Evolutionary conservation across 2,113 vertebrate genomes (phyloP).

Genomic region (Catagonus wagneri): DNA sequence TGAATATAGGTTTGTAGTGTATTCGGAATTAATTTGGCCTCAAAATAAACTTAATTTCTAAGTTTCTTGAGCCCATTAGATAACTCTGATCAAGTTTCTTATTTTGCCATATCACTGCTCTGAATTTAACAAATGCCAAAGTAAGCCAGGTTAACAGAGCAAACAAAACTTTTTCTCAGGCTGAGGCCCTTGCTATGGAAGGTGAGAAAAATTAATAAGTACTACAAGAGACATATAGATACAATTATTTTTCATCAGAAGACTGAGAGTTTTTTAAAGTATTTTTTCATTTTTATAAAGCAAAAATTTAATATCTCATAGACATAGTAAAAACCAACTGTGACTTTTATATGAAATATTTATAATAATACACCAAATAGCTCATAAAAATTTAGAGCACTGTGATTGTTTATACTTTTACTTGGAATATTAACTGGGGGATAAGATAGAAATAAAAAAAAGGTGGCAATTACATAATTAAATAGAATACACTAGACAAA

Average conservation of each 20-base stretch:
- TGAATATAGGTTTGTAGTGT: neutral
- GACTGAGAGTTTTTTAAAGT: neutral
- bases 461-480: neutral
- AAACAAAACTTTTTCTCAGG: neutral
- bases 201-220: neutral
- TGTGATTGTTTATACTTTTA: slow-evolving; percentile 38
- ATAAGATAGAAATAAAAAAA: slow-evolving; percentile 43
- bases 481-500: slow-evolving; percentile 6
- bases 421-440: slow-evolving; percentile 16
- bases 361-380: slow-evolving; percentile 51
- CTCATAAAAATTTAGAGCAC: slow-evolving; percentile 38
- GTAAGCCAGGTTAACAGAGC: neutral
- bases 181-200: neutral
- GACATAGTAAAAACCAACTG: neutral
- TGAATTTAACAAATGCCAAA: neutral
- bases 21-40: neutral
- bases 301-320: neutral
- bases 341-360: slow-evolving; percentile 56
- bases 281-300: slow-evolving; percentile 2
- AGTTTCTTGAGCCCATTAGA: neutral
- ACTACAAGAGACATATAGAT: neutral
- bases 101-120: neutral
- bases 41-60: slow-evolving; percentile 41
- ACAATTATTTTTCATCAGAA: neutral
- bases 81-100: neutral